Base-by-base conservation (phyloP, 2,888 invertebrate species). In the Thera obeliscata region DNA sequence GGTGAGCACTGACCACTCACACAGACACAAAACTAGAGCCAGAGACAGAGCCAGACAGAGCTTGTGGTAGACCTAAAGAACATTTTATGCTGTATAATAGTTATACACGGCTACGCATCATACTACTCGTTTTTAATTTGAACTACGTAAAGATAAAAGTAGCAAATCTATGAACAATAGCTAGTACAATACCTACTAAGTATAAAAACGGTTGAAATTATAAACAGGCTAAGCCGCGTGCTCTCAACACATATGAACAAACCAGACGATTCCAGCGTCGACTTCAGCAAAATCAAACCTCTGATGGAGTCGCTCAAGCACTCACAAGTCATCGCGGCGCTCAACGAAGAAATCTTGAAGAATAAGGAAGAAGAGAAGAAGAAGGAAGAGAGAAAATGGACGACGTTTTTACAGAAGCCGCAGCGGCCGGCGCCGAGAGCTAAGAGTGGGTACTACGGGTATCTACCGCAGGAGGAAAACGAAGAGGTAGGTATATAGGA, bases 321-420 rank as follows among this genome's bases (percentile, higher is more conserved):
- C 75, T 96, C 96, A 3, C 95, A 96, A 81, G 96, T 96, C 0
- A 86, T 96, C 72, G 95, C 95, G 71, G 94, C 94, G 0, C 81
- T 96, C 38, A 95, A 95, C 74, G 95, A 94, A 57, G 95, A 95
- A 74, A 82, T 94, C 48, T 75, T 86, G 67, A 93, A 91, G 76
- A 87, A 92, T 2, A 90, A 88, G 22, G 94, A 94, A 35, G 94
- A 94, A 72, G 88, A 91, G 69, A 94, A 94, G 70, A 90, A 93
- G 72, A 94, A 95, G 57, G 94, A 95, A 50, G 94, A 94, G 74
- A 95, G 94, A 75, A 95, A 95, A 75, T 96, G 95, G 94, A 96
- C 97, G 3, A 96, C 96, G 43, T 97, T 97, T 80, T 82, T 97
- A 70, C 96, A 96, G 84, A 96, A 96, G 77, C 97, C 97, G 0